These are phyloP conservation scores for Picathartes gymnocephalus DNA, from an alignment of 2,113 vertebrate species.

Conservation along the genomic window DNA sequence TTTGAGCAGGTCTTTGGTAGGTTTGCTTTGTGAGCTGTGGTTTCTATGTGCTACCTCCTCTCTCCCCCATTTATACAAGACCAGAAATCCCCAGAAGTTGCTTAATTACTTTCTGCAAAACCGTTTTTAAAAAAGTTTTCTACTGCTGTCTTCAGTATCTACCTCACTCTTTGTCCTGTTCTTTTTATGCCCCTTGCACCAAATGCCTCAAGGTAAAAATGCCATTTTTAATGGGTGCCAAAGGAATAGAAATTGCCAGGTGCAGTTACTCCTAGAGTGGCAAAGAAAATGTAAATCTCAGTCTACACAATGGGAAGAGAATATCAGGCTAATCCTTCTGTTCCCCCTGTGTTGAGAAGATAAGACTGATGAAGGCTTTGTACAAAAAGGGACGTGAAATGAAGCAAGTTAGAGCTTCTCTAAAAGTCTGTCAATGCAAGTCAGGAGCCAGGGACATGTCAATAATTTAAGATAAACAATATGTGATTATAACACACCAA, in stretches of 20 bases:
- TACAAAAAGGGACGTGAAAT: not conserved
- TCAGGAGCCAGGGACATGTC: not conserved
- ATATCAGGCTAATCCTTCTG: not conserved
- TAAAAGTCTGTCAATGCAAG: not conserved
- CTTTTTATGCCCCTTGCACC: not conserved
- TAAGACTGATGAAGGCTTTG: not conserved
- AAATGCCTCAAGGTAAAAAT: not conserved
- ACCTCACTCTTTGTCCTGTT: not conserved
- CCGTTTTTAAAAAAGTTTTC: not conserved
- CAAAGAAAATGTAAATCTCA: not conserved
- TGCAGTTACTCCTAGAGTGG: not conserved
- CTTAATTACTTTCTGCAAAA: not conserved
- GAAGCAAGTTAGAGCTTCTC: not conserved
- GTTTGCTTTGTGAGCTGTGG: not conserved
- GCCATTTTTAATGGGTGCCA: not conserved
- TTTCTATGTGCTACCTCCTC: not conserved
- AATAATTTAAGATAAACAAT: not conserved
- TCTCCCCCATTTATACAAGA: not conserved
- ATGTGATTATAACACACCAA: not conserved
- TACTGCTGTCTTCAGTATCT: not conserved
- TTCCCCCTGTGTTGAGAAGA: not conserved
- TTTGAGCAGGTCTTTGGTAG: not conserved
- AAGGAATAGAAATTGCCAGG: not conserved
- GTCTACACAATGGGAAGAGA: not conserved
- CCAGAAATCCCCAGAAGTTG: not conserved